Base-by-base conservation (phyloP, 2,888 invertebrate species). In the Anarsia innoxiella region DNA sequence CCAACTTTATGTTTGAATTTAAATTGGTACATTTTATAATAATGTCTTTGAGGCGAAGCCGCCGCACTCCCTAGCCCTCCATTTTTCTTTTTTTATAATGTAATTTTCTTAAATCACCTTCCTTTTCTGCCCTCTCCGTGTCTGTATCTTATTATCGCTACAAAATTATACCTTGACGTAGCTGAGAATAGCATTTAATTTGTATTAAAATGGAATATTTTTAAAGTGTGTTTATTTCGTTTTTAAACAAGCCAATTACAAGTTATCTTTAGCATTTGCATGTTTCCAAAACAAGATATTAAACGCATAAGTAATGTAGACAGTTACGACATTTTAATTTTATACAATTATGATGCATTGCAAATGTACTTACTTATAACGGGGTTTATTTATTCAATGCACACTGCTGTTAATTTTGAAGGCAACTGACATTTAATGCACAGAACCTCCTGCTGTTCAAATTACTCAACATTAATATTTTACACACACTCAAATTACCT, bases 41-140 rank as follows among this genome's bases (percentile, higher is more conserved):
- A 73, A 76, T 70, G 68, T 64, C 69, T 70, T 73, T 67, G 66
- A 62, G 14, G 54, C 56, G 61, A 59, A 51, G 66, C 72, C 69
- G 66, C 68, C 57, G 56, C 56, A 51, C 53, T 58, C 70, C 72
- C 71, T 71, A 53, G 56, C 57, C 51, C 45, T 49, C 55, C 58
- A 57, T 69, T 64, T 66, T 68, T 59, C 46, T 69, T 65, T 70
- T 78, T 80, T 78, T 74, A 75, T 73, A 74, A 76, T 75, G 76
- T 82, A 79, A 83, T 83, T 83, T 82, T 72, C 73, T 69, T 66
- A 77, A 82, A 80, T 79, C 72, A 80, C 72, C 77, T 59, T 53
- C 62, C 61, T 66, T 51, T 46, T 57, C 61, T 56, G 55, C 67
- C 67, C 66, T 70, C 66, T 52, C 55, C 47, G 53, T 55, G 51